A percentile compares a stretch with the other conserved stretches of the same genome.
These are phyloP conservation scores for Monochamus alternatus DNA, from an alignment of 2,888 invertebrate species.

Conservation along the genomic window DNA sequence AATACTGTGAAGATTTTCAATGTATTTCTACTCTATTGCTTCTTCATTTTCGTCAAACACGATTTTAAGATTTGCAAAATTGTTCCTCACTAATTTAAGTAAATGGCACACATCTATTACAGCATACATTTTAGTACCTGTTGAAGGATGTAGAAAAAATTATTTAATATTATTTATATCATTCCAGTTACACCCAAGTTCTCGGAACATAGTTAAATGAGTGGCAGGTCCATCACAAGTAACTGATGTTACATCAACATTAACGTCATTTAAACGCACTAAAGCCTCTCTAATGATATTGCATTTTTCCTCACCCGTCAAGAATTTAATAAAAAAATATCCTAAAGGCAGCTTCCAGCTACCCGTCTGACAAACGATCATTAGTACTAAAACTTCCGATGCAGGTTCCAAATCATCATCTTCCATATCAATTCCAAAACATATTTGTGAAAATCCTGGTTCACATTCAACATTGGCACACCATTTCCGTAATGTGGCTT, in stretches of 20 bases:
- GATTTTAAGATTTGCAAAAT: no score
- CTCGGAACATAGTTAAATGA: neutral
- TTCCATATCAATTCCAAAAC: neutral
- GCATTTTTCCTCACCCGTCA: neutral
- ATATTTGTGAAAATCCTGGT: constrained; percentile 6
- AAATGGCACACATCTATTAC: no score
- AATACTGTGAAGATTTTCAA: no score
- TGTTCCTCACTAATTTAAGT: no score
- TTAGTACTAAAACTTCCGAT: neutral
- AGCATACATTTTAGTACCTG: no score
- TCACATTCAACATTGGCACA: constrained; percentile 4
- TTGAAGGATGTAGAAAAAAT: no score
- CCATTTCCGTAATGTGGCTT: neutral
- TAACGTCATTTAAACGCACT: constrained; percentile 1
- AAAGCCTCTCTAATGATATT: neutral
- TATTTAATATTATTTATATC: no score
- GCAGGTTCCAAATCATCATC: constrained; percentile 7
- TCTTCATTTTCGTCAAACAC: no score
- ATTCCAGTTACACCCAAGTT: neutral
- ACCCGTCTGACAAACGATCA: neutral
- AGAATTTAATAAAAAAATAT: neutral
- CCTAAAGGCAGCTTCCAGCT: neutral
- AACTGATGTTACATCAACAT: neutral
- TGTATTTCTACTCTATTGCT: no score
- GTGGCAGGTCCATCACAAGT: neutral